phyloP scores from a whole-genome alignment of 2,797 vertebrate genomes.

The Cossypha caffra region DNA sequence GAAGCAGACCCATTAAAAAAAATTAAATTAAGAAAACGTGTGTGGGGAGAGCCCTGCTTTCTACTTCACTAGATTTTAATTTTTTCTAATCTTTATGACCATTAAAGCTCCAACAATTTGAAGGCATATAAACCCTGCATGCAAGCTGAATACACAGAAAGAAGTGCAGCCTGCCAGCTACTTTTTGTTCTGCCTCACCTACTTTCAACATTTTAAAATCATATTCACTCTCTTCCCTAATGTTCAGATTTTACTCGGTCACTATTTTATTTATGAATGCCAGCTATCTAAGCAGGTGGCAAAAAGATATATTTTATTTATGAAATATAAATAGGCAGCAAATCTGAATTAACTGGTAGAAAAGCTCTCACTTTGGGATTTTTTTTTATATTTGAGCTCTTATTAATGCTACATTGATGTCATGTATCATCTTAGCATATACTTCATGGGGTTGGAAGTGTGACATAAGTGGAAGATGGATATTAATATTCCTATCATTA shows the following conservation, averaged over 20 bases:
- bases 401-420: not conserved
- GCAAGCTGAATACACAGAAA: not conserved
- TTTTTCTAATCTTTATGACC: constrained; percentile 16
- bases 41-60: not conserved
- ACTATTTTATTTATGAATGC: constrained; percentile 10
- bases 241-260: not conserved
- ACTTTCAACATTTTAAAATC: not conserved
- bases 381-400: constrained; percentile 9
- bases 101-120: constrained; percentile 3
- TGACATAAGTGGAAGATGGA: not conserved
- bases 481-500: constrained; percentile 4
- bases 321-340: constrained; percentile 12
- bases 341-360: not conserved
- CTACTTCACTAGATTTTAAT: constrained; percentile 4
- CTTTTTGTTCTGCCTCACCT: not conserved
- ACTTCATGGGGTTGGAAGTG: not conserved
- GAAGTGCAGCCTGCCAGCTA: not conserved
- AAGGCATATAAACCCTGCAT: not conserved
- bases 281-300: not conserved
- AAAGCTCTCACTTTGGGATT: not conserved
- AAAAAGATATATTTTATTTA: constrained; percentile 22
- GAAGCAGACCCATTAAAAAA: not conserved
- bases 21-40: not conserved
- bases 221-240: not conserved
- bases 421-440: not conserved